Conservation (phyloP, 2,888 invertebrate species). For the Laspeyria flexula region DNA sequence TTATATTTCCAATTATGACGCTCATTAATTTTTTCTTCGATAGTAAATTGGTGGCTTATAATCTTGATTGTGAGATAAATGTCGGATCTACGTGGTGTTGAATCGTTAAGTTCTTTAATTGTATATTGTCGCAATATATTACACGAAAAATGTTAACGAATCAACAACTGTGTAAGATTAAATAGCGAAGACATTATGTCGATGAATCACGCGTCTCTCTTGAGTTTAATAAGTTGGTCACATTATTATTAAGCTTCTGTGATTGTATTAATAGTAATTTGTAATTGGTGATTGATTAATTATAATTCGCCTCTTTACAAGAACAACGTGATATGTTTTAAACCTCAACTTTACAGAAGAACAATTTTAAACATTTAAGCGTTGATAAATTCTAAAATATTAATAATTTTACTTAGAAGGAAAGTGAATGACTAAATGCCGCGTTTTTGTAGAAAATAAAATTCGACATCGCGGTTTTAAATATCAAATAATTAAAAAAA, state of each 20-base stretch:
- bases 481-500: no score
- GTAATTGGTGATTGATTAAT: no score
- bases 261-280: neutral
- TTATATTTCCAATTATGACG: constrained; percentile 15
- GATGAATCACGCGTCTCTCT: constrained; percentile 21
- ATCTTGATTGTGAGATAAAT: constrained; percentile 10
- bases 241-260: neutral
- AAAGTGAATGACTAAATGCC: no score
- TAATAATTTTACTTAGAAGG: no score
- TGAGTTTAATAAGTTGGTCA: neutral
- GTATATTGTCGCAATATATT: constrained; percentile 21
- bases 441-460: no score
- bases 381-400: no score
- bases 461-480: no score
- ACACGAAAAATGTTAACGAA: constrained; percentile 21
- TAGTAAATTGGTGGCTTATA: constrained; percentile 7
- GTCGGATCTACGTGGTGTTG: neutral
- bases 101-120: constrained; percentile 22
- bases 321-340: no score
- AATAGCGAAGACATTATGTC: constrained; percentile 17
- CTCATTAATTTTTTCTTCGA: constrained; percentile 15
- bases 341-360: no score
- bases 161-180: constrained; percentile 15
- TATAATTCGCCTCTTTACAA: no score
- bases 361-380: no score